Evolutionary conservation across 92 coral and sea anemone species (phyloP), one percentile per base, ranked within the genome.

Genomic region (Heliopora coerulea): DNA sequence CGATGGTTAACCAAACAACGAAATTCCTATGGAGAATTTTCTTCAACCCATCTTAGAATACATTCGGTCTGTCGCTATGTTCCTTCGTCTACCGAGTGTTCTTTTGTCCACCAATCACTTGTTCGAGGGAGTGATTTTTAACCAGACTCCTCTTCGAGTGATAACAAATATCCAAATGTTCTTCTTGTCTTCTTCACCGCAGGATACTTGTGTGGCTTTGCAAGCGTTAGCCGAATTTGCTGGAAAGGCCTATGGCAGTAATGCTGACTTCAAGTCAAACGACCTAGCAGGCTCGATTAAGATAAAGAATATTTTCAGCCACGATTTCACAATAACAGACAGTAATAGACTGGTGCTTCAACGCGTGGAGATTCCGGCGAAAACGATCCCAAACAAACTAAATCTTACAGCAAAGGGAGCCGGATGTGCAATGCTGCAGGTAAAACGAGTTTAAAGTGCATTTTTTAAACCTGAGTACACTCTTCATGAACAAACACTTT

Each of bases 181-280:
- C n/a, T n/a, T n/a, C n/a, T n/a, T n/a, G n/a, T n/a, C n/a, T 8
- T 46, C 52, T 15, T 46, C n/a, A 41, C 44, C 24, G 21, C 41
- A 91, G 97, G 97, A 91, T 77, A 91, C 97, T 0, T 91, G 97
- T 63, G 91, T 91, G 19, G 96, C 90, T 49, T 83, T 91, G 44
- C 96, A 91, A 82, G 87, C 96, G 28, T 78, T 92, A 37, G 83
- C 96, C 27, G 79, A 72, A 73, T 92, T 83, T 65, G 97, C 97
- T 56, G 83, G 83, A 41, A 56, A 65, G 8, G 84, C 88, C 11
- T 91, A 79, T 56, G 79, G 83, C 14, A 65, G 72, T 49, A 49
- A 21, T 49, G 78, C 85, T 13, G 76, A 54, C 49, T 49, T 49
- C 37, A 63, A 32, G 11, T 84, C 88, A 28, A 73, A 88, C 11